Conservation (phyloP, 64 coral and sea anemone genomes). For the Pocillopora verrucosa region DNA sequence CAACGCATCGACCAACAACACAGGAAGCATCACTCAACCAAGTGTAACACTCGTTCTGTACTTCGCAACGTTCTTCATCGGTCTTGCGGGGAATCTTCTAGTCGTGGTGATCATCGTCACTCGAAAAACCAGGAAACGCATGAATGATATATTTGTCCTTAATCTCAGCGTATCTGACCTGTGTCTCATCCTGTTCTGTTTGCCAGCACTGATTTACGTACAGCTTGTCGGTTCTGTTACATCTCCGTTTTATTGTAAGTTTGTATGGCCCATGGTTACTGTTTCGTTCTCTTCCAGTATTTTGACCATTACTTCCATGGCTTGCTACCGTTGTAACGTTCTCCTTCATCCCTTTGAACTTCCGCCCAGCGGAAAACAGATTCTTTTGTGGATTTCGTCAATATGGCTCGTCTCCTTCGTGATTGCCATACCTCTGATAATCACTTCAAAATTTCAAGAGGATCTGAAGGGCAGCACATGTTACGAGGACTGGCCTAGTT, state of each 20-base stretch:
- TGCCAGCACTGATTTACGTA: constrained; percentile 62
- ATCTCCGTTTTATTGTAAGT: constrained; percentile 78
- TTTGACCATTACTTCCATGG: constrained; percentile 85
- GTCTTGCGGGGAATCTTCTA: constrained; percentile 73
- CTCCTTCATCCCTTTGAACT: constrained; percentile 76
- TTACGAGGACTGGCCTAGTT: constrained; percentile 44
- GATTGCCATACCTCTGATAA: constrained; percentile 65
- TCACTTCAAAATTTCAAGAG: constrained; percentile 42
- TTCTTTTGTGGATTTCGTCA: constrained; percentile 54
- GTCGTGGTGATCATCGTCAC: constrained; percentile 61
- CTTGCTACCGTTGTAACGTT: constrained; percentile 68
- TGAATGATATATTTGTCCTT: constrained; percentile 82
- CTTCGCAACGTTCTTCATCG: constrained; percentile 62
- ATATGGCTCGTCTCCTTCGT: constrained; percentile 72
- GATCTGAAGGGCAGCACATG: constrained; percentile 22
- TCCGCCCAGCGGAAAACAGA: constrained; percentile 37
- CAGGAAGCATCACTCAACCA: neutral
- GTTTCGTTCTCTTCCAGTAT: constrained; percentile 75
- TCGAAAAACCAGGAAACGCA: constrained; percentile 53
- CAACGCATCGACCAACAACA: constrained; percentile 17
- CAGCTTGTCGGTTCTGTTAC: constrained; percentile 38
- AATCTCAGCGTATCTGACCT: constrained; percentile 74
- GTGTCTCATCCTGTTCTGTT: constrained; percentile 64
- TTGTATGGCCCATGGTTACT: constrained; percentile 81
- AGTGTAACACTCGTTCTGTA: constrained; percentile 44